Conservation (phyloP, 2,797 vertebrate species). For the Sebastes vulpes region DNA sequence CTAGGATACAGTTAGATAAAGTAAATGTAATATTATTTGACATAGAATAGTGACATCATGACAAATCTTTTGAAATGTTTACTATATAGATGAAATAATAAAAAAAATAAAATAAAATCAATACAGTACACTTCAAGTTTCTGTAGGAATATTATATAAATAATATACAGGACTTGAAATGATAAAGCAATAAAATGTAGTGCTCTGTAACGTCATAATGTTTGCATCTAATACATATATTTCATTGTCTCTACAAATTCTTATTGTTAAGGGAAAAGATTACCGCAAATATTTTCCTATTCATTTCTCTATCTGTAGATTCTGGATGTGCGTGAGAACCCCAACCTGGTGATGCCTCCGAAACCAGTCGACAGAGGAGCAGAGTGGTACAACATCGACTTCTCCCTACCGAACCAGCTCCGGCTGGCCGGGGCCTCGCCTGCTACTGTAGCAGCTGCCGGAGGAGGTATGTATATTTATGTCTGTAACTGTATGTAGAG, state of each 20-base stretch:
- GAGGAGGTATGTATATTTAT: conserved; percentile 82
- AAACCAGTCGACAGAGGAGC: conserved; percentile 91
- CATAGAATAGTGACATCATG: not conserved
- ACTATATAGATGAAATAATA: not conserved
- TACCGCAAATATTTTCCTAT: not conserved
- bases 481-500: not conserved
- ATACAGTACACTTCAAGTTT: not conserved
- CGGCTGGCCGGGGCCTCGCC: conserved; percentile 95
- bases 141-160: not conserved
- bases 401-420: conserved; percentile 97
- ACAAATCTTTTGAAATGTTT: not conserved
- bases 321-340: conserved; percentile 96
- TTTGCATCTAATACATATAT: not conserved
- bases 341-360: conserved; percentile 97
- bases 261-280: not conserved
- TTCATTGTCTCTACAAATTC: not conserved
- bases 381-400: conserved; percentile 99
- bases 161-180: not conserved
- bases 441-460: conserved; percentile 92
- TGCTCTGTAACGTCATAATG: not conserved
- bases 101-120: not conserved
- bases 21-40: not conserved
- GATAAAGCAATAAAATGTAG: not conserved
- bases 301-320: conserved; percentile 78
- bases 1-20: not conserved